These are phyloP conservation scores for Eudemis profundana DNA, from an alignment of 2,888 invertebrate genomes.

Conservation along the genomic window DNA sequence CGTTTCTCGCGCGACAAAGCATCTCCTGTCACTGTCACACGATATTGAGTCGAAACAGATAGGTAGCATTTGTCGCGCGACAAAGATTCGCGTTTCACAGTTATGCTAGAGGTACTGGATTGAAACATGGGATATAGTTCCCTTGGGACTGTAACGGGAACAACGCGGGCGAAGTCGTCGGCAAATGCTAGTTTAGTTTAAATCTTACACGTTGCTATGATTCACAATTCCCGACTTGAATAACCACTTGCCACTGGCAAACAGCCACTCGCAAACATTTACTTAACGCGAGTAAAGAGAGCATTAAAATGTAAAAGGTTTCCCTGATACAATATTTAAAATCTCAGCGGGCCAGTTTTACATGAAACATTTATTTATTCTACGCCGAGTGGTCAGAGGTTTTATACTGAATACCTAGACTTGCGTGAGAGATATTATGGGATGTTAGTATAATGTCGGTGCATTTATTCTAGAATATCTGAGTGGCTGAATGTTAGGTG, in stretches of 20 bases:
- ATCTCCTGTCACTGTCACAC: too few relatives aligned
- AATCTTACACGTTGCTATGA: too few relatives aligned
- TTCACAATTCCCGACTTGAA: slow-evolving; percentile 3
- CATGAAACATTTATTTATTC: slow-evolving; percentile 71
- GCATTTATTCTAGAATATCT: background rate
- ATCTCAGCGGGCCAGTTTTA: slow-evolving; percentile 64
- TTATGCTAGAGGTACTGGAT: too few relatives aligned
- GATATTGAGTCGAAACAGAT: too few relatives aligned
- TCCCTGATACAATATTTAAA: slow-evolving; percentile 71
- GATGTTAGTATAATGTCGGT: background rate
- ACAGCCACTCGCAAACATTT: slow-evolving; percentile 42
- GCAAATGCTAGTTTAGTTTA: too few relatives aligned
- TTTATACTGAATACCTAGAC: slow-evolving; percentile 13
- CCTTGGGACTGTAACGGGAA: too few relatives aligned
- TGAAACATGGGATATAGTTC: too few relatives aligned
- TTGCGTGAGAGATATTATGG: slow-evolving; percentile 1
- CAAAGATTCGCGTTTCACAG: too few relatives aligned
- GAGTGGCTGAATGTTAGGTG: background rate
- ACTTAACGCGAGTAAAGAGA: slow-evolving; percentile 50
- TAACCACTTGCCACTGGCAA: slow-evolving; percentile 12
- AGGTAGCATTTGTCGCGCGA: too few relatives aligned
- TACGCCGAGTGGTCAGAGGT: slow-evolving; percentile 46
- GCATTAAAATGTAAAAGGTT: slow-evolving; percentile 69
- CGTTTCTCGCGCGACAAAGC: too few relatives aligned
- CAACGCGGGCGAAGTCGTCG: too few relatives aligned